Evolutionary conservation across 2,888 invertebrate genomes (phyloP).

Genomic region (Brenthis daphne): DNA sequence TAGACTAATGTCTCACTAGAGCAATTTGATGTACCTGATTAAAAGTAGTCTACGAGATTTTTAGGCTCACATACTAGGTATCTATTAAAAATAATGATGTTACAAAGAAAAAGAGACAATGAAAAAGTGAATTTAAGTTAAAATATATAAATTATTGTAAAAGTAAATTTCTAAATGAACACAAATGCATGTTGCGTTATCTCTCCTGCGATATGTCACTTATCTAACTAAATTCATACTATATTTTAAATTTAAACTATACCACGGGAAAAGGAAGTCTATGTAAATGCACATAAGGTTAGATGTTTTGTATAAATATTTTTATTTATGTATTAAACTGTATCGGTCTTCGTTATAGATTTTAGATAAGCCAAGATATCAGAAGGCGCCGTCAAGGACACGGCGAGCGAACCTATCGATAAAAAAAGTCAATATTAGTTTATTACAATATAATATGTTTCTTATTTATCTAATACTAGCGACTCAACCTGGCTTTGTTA

Average conservation of each 20-base stretch:
- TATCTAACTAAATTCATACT: not conserved
- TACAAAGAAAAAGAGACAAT: too few species aligned
- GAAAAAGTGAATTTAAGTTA: too few species aligned
- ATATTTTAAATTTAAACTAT: not conserved
- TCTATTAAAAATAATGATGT: too few species aligned
- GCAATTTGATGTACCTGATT: too few species aligned
- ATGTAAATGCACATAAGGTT: constrained; percentile 12
- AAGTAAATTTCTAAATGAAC: too few species aligned
- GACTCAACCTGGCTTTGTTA: too few species aligned
- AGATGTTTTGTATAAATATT: not conserved
- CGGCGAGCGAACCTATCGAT: constrained; percentile 27
- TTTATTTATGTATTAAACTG: constrained; percentile 17
- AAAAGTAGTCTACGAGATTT: too few species aligned
- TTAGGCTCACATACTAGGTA: too few species aligned
- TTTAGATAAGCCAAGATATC: constrained; percentile 38
- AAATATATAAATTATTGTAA: too few species aligned
- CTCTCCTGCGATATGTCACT: not conserved
- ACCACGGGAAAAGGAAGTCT: not conserved
- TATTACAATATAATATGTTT: constrained; percentile 18
- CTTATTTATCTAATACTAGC: constrained; percentile 10
- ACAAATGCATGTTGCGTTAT: not conserved
- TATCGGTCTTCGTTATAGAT: constrained; percentile 37
- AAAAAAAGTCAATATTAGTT: constrained; percentile 25
- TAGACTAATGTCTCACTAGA: too few species aligned
- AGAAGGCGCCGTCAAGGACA: constrained; percentile 32